Base-by-base conservation (phyloP, 2,113 vertebrate species). In the Smithornis capensis region DNA sequence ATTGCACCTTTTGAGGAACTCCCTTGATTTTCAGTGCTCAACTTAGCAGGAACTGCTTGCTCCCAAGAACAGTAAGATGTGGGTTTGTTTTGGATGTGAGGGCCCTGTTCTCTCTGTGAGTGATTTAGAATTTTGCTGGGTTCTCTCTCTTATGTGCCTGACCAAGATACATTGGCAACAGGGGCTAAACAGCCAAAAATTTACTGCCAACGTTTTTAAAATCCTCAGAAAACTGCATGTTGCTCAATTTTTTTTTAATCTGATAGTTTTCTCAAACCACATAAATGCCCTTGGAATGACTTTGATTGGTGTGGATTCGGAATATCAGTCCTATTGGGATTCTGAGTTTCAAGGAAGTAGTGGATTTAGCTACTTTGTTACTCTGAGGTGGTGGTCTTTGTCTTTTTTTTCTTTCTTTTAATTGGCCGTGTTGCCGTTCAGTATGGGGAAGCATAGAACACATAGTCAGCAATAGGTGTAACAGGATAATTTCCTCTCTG, bases 401-500 rank as follows among this genome's bases (percentile, higher is more conserved):
- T 5, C 12, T 18, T 28, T 12, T 15, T 60, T 10, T 59, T 7
- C 14, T 42, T 19, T 24, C 10, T 44, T 65, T 86, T 63, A 44
- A 33, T 74, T 87, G 52, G 12, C 42, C 7, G 1, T 79, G 83
- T 87, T 83, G 60, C 59, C 42, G 33, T 86, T 93, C n/a, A 33
- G 25, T 83, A 15, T 23, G 65, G 9, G 19, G 57, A 84, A 60
- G 17, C 40, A 28, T 12, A 75, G 81, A 78, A 67, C 42, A 79
- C 42, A 3, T 12, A 82, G 88, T 96, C 79, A 92, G 95, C 94
- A 86, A 5, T 62, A 83, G 75, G 45, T 49, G n/a, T 73, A 76
- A 69, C 37, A 90, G 79, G 38, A 14, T 92, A 42, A 86, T 88
- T 96, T 94, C 63, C 50, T 85, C 92, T 91, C 52, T 74, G 81